Conservation (phyloP, 2,888 invertebrate genomes). For the Pyralis farinalis region DNA sequence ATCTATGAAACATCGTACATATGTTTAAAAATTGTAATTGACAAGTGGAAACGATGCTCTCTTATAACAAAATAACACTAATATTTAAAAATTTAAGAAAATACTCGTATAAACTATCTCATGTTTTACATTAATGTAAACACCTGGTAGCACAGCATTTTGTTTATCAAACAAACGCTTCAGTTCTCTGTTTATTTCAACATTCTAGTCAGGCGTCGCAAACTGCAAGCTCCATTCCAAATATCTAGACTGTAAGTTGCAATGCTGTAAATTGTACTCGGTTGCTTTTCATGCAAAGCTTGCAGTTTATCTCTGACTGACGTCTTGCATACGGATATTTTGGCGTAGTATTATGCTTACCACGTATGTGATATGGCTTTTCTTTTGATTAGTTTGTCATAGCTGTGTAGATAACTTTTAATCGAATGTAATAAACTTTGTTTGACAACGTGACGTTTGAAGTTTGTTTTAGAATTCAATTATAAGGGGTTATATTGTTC, state of each 20-base stretch:
- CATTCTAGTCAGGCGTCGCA: conserved; percentile 27
- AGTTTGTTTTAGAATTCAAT: conserved; percentile 5
- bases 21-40: too few species aligned
- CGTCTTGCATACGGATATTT: conserved; percentile 36
- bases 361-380: conserved; percentile 2
- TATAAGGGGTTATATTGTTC: not conserved
- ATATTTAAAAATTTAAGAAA: too few species aligned
- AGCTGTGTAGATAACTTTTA: not conserved
- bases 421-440: not conserved
- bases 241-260: conserved; percentile 25
- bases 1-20: too few species aligned
- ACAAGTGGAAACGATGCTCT: too few species aligned
- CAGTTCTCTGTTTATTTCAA: conserved; percentile 23
- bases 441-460: not conserved
- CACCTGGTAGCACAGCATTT: not conserved
- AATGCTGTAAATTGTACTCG: conserved; percentile 40
- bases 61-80: too few species aligned
- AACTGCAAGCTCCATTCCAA: conserved; percentile 31
- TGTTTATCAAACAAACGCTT: conserved; percentile 13
- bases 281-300: conserved; percentile 34
- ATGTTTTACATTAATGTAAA: not conserved
- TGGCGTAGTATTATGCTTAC: conserved; percentile 27
- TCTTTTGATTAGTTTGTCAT: conserved; percentile 2
- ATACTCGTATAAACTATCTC: not conserved
- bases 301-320: conserved; percentile 40